phyloP scores from a whole-genome alignment of 2,888 invertebrate species.

The Archips xylosteana region DNA sequence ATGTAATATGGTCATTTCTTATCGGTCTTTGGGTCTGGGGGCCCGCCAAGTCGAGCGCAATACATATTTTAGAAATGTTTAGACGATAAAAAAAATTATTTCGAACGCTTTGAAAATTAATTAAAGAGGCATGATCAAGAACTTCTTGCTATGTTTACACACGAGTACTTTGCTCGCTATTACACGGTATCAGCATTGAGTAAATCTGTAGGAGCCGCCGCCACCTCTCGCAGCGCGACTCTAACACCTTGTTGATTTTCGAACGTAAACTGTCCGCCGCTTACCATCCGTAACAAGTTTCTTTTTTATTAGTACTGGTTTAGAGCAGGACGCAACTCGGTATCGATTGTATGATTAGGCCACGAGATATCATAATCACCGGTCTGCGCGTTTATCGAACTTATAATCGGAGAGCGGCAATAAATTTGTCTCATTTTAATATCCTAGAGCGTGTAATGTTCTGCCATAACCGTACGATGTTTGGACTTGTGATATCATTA shows the following conservation, averaged over 20 bases:
- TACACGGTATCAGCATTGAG: neutral
- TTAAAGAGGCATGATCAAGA: neutral
- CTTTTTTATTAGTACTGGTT: slow-evolving; percentile 84
- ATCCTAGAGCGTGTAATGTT: slow-evolving; percentile 79
- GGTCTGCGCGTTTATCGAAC: slow-evolving; percentile 83
- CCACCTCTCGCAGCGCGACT: slow-evolving; percentile 48
- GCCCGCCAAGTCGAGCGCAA: too few species aligned
- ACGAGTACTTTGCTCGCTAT: neutral
- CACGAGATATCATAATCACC: slow-evolving; percentile 84
- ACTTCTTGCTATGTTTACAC: neutral
- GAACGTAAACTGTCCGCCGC: slow-evolving; percentile 80
- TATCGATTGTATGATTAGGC: slow-evolving; percentile 83
- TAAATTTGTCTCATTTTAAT: slow-evolving; percentile 85
- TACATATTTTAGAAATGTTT: neutral
- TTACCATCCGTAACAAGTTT: slow-evolving; percentile 78
- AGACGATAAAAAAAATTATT: neutral
- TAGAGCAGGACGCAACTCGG: slow-evolving; percentile 80
- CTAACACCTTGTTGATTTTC: slow-evolving; percentile 82
- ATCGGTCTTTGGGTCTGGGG: too few species aligned
- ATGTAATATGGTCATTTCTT: too few species aligned
- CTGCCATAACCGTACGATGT: slow-evolving; percentile 66
- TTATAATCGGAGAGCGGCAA: slow-evolving; percentile 80
- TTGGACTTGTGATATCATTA: slow-evolving; percentile 69
- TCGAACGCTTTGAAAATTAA: neutral
- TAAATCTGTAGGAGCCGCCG: slow-evolving; percentile 7